Evolutionary conservation across 1,140 invertebrate species (phyloP), one percentile per base, ranked within the genome.

Genomic region (Phthorimaea operculella): DNA sequence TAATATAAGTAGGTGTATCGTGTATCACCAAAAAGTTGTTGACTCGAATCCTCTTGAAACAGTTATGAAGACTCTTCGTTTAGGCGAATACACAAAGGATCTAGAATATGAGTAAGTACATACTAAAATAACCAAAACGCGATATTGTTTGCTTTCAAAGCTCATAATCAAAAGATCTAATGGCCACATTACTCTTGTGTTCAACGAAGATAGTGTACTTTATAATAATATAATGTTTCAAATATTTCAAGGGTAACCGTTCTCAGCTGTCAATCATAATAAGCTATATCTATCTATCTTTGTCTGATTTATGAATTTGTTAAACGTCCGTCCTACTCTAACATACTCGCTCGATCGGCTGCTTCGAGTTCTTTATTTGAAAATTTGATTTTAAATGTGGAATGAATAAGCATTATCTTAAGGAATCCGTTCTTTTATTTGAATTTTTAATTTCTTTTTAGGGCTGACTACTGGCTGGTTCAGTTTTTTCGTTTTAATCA

Each of bases 161-260:
- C 36, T 39, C n/a, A 39, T 39, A 39, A 39, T 39, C 36, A 47
- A 47, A 47, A 17, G 11, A 11, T 16, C 8, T 15, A 68, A 68
- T 60, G 68, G 58, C 75, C 75, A 64, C 58, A 58, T 58, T 53
- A 59, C 72, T 69, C 70, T 64, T 68, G 63, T 70, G 75, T 67
- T 63, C 54, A 68, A 67, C 64, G 65, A 77, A 82, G 76, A 83
- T 85, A 85, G 82, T 85, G 82, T 85, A 83, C 82, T 85, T 85
- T 82, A 83, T 85, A 85, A 83, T 81, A 83, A 85, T 85, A 85
- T 85, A 85, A 85, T 85, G 82, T 83, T 85, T 85, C 79, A 85
- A 85, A 85, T 85, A 85, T 85, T 85, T 85, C 82, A 85, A 85
- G 82, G 82, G 77, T 82, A 82, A 83, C 82, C 81, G 82, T 83